These are phyloP conservation scores for Corvus hawaiiensis DNA, from an alignment of 2,113 vertebrate species.

Conservation along the genomic window DNA sequence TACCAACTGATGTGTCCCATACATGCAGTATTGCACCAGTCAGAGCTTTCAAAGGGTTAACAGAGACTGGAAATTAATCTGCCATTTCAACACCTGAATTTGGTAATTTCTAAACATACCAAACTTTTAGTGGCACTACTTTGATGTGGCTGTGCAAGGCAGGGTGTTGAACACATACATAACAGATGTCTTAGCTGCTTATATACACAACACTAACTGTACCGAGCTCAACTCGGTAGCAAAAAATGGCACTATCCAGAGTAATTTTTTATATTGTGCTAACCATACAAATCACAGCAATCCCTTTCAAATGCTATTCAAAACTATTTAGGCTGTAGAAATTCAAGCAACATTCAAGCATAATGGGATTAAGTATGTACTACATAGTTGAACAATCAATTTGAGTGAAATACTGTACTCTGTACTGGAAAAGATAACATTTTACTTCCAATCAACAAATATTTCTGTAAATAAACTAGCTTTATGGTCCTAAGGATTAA, in stretches of 20 bases:
- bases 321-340: background rate
- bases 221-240: background rate
- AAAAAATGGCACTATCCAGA: background rate
- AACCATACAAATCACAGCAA: background rate
- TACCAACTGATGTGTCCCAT: background rate
- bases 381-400: background rate
- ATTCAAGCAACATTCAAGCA: background rate
- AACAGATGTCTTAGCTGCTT: background rate
- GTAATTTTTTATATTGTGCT: background rate
- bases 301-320: background rate
- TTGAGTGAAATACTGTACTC: background rate
- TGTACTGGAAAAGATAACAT: slow-evolving; percentile 25
- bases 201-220: background rate
- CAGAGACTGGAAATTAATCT: background rate
- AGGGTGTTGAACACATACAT: background rate
- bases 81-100: background rate
- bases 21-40: background rate
- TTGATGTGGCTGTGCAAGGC: background rate
- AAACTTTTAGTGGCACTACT: background rate
- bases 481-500: slow-evolving; percentile 58
- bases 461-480: slow-evolving; percentile 65
- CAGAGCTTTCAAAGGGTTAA: background rate
- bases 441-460: slow-evolving; percentile 47
- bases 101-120: background rate
- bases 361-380: background rate